Evolutionary conservation across 2,888 invertebrate genomes (phyloP), one percentile per base, ranked within the genome.

Genomic region (Myopa tessellatipennis): DNA sequence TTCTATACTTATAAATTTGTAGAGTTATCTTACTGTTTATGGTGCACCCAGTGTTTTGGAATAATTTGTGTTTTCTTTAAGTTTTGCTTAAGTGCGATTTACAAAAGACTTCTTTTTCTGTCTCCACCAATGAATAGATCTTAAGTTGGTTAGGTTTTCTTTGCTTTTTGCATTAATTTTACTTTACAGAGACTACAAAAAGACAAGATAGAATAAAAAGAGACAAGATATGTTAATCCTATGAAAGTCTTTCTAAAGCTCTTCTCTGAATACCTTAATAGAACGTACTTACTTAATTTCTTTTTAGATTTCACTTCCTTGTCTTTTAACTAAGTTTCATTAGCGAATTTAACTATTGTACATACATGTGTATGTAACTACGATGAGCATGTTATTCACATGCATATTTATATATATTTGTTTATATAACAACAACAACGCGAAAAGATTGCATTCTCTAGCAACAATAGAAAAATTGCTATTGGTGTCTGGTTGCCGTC

Each of bases 261-360:
- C 45, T 55, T 61, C 61, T 3, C 34, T 61, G 61, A 61, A 61
- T 14, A 61, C 26, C 34, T 61, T 34, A 34, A 61, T 55, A n/a
- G 14, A n/a, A 3, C 10, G 16, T 16, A 55, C 55, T n/a, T 55
- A 16, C 55, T 55, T 55, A 12, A 61, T 4, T 61, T 61, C 61
- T 26, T 26, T 61, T 4, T 6, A 26, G n/a, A 26, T 26, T 18
- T 26, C 26, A 61, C 61, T 61, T 61, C 61, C 61, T 61, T 26
- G 61, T 61, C 34, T 61, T 26, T 61, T 61, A 18, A 61, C 18
- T 18, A 18, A 61, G 58, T n/a, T n/a, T 58, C 58, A n/a, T 58
- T n/a, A n/a, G 58, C 6, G 16, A 58, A 58, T 12, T 58, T 58
- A 58, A 4, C 6, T 52, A 14, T 12, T 52, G 14, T 58, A 58